phyloP scores from a whole-genome alignment of 2,888 invertebrate genomes.

The Mactromeris polynyma region DNA sequence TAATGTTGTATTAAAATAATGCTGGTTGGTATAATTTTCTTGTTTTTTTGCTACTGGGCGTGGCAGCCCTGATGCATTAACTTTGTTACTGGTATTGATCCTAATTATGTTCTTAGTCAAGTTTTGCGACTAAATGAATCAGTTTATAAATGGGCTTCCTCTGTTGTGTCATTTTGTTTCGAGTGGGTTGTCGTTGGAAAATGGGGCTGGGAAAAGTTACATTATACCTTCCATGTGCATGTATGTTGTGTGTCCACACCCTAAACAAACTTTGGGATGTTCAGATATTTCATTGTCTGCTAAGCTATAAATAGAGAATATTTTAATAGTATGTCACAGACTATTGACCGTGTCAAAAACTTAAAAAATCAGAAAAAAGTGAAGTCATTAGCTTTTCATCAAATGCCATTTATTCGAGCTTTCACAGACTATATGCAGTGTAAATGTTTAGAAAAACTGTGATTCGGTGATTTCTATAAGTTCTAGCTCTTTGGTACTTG shows the following conservation, averaged over 20 bases:
- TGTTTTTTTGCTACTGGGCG: background rate
- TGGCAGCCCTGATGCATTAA: background rate
- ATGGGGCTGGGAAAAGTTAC: background rate
- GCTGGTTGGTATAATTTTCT: background rate
- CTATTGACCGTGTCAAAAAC: background rate
- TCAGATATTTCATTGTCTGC: background rate
- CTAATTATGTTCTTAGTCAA: background rate
- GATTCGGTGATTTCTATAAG: too few species aligned
- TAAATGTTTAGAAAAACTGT: too few species aligned
- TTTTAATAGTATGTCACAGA: too few species aligned
- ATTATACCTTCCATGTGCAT: conserved; percentile 12
- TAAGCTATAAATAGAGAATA: background rate
- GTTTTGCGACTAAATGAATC: background rate
- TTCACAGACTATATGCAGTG: too few species aligned
- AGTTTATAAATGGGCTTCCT: background rate
- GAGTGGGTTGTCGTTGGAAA: background rate
- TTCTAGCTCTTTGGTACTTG: too few species aligned
- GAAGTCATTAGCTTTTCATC: background rate
- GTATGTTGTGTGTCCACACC: background rate
- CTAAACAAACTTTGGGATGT: background rate
- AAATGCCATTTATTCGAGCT: too few species aligned
- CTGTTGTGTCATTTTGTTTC: background rate
- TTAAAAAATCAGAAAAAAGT: background rate
- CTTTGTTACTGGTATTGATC: background rate
- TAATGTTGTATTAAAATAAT: background rate